Evolutionary conservation across 2,797 vertebrate genomes (phyloP).

Genomic region (Crotalus adamanteus): DNA sequence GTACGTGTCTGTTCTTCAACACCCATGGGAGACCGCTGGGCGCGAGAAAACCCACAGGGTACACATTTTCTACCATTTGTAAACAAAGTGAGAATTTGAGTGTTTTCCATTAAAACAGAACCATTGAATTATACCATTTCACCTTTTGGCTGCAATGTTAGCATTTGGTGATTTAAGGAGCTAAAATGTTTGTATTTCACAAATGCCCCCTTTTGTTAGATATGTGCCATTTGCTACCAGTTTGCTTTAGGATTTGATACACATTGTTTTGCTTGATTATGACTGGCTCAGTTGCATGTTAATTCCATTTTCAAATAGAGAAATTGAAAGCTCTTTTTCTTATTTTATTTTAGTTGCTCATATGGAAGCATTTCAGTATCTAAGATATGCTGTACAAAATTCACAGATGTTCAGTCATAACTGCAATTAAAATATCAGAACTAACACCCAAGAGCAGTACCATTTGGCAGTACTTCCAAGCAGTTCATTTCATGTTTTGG

Average conservation of each 20-base stretch:
- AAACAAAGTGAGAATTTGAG: slow-evolving; percentile 25
- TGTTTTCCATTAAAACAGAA: slow-evolving; percentile 16
- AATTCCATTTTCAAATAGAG: slow-evolving; percentile 56
- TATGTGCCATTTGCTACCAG: slow-evolving; percentile 59
- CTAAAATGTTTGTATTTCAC: slow-evolving; percentile 50
- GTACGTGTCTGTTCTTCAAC: too few species aligned
- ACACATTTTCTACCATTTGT: neutral
- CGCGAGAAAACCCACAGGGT: too few species aligned
- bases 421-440: slow-evolving; percentile 45
- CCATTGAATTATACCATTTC: slow-evolving; percentile 29
- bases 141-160: slow-evolving; percentile 29
- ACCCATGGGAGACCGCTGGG: too few species aligned
- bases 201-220: slow-evolving; percentile 57
- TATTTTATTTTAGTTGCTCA: slow-evolving; percentile 46
- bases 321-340: slow-evolving; percentile 51
- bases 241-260: slow-evolving; percentile 52
- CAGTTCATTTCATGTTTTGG: slow-evolving; percentile 37
- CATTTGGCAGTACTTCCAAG: slow-evolving; percentile 24
- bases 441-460: slow-evolving; percentile 39
- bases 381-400: slow-evolving; percentile 51
- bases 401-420: slow-evolving; percentile 22
- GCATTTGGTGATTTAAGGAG: slow-evolving; percentile 1
- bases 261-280: slow-evolving; percentile 56
- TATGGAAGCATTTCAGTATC: slow-evolving; percentile 55
- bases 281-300: slow-evolving; percentile 26